These are phyloP conservation scores for Timandra comae DNA, from an alignment of 2,888 invertebrate species.

Conservation along the genomic window DNA sequence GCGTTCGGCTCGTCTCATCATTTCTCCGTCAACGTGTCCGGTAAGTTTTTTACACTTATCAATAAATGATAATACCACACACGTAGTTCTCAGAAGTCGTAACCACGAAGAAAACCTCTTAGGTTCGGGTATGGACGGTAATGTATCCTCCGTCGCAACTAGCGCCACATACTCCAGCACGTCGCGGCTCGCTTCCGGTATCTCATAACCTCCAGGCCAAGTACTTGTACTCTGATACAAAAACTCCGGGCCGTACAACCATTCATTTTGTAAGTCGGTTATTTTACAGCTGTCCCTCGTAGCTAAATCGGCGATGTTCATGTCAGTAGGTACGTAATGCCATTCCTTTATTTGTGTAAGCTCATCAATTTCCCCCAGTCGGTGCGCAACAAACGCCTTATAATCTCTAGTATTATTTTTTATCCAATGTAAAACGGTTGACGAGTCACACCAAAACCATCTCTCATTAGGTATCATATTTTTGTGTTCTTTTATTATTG, in stretches of 20 bases:
- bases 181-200: background rate
- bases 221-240: background rate
- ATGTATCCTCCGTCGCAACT: background rate
- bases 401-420: conserved; percentile 5
- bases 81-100: conserved; percentile 1
- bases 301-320: conserved; percentile 7
- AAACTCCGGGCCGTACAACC: conserved; percentile 1
- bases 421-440: conserved; percentile 10
- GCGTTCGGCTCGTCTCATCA: conserved; percentile 1
- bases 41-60: conserved; percentile 1
- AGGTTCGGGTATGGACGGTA: conserved; percentile 1
- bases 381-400: conserved; percentile 8
- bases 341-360: conserved; percentile 4
- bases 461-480: background rate
- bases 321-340: conserved; percentile 6
- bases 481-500: conserved; percentile 4
- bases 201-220: background rate
- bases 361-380: conserved; percentile 15
- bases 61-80: conserved; percentile 2
- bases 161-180: background rate
- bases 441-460: conserved; percentile 12
- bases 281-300: background rate
- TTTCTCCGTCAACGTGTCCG: background rate
- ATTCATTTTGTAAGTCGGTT: background rate
- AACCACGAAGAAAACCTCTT: conserved; percentile 6